A percentile compares a stretch with the other conserved stretches of the same genome.
Evolutionary conservation across 2,797 vertebrate species (phyloP).

Genomic region (Sebastes ruberrimus): DNA sequence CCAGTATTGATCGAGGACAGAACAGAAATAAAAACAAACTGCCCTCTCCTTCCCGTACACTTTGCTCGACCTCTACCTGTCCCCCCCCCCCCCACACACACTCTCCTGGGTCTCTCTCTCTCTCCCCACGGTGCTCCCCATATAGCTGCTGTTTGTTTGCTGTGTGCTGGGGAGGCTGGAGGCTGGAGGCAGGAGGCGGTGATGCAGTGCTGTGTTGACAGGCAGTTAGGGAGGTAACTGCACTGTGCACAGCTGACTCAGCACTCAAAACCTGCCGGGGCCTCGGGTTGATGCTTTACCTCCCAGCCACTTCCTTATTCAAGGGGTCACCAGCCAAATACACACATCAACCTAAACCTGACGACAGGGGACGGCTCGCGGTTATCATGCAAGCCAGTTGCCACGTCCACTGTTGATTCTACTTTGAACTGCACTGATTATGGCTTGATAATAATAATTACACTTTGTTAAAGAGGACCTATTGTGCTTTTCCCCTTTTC

Average conservation of each 20-base stretch:
- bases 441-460: background rate
- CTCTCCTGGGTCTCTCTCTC: background rate
- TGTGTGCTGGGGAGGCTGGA: slow-evolving; percentile 19
- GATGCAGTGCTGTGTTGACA: slow-evolving; percentile 62
- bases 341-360: background rate
- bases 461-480: background rate
- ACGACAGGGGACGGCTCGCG: background rate
- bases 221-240: slow-evolving; percentile 46
- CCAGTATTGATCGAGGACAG: slow-evolving; percentile 34
- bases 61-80: slow-evolving; percentile 35
- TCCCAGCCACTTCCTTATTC: slow-evolving; percentile 45
- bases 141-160: slow-evolving; percentile 44
- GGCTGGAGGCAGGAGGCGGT: background rate
- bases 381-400: background rate
- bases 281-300: slow-evolving; percentile 41
- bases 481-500: too few species aligned
- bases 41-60: background rate
- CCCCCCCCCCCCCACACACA: background rate
- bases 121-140: background rate
- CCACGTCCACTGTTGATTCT: background rate
- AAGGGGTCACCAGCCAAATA: slow-evolving; percentile 23
- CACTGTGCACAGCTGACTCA: slow-evolving; percentile 64
- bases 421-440: background rate
- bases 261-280: slow-evolving; percentile 40
- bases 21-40: slow-evolving; percentile 21